phyloP scores from a whole-genome alignment of 2,888 invertebrate genomes.

The Ecdyonurus torrentis region DNA sequence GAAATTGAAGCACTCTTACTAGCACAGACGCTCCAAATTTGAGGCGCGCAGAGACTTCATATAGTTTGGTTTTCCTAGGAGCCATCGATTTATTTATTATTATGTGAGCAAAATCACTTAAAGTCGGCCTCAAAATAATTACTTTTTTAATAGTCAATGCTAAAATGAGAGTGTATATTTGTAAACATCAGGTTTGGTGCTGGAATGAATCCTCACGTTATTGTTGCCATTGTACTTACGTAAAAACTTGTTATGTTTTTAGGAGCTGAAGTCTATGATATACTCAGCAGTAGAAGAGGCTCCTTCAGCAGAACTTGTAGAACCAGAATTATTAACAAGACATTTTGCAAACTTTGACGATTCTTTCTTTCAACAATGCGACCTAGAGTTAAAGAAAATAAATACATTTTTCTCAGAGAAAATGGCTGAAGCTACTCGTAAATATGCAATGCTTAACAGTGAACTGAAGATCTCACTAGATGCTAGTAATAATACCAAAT shows the following conservation, averaged over 20 bases:
- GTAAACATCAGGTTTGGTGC: no score
- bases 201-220: no score
- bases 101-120: no score
- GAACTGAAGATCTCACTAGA: constrained; percentile 48
- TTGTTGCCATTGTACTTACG: no score
- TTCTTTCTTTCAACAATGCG: constrained; percentile 87
- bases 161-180: no score
- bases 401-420: constrained; percentile 87
- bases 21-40: no score
- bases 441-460: constrained; percentile 76
- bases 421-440: constrained; percentile 90
- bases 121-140: no score
- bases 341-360: constrained; percentile 92
- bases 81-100: no score
- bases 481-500: constrained; percentile 17
- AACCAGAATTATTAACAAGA: constrained; percentile 68
- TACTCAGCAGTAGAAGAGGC: constrained; percentile 83
- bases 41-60: no score
- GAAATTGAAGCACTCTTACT: no score
- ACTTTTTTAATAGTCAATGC: no score
- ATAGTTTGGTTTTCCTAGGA: no score
- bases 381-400: constrained; percentile 89
- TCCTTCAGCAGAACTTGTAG: constrained; percentile 78
- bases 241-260: constrained; percentile 17
- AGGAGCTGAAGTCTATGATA: constrained; percentile 94